Percentiles rank a stretch among this genome's conserved stretches.
Conservation (phyloP, 2,113 vertebrate species). For the Coryphaenoides rupestris region DNA sequence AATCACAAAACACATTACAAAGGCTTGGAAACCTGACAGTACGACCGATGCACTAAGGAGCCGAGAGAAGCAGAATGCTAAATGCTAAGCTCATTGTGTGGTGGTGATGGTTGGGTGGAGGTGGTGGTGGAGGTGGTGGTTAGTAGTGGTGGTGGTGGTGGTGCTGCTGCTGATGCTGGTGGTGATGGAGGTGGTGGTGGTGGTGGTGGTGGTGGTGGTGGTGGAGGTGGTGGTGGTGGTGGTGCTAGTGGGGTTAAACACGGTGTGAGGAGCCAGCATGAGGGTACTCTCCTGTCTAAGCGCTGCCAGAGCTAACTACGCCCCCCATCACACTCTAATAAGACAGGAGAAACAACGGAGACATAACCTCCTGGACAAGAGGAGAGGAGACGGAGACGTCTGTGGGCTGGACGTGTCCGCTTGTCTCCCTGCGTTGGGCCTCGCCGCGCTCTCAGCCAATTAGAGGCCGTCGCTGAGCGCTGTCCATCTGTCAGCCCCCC, state of each 20-base stretch:
- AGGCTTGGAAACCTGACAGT: too few relatives aligned
- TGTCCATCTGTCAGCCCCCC: slow-evolving; percentile 38
- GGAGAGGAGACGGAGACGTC: slow-evolving; percentile 7
- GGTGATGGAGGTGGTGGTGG: too few relatives aligned
- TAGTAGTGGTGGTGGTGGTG: too few relatives aligned
- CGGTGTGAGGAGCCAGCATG: neutral
- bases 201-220: too few relatives aligned
- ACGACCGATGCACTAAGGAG: too few relatives aligned
- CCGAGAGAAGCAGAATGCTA: too few relatives aligned
- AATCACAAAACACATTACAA: too few relatives aligned
- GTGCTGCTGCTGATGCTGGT: too few relatives aligned
- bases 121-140: too few relatives aligned
- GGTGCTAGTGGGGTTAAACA: neutral
- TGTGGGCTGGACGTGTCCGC: slow-evolving; percentile 30
- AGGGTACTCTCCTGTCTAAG: neutral
- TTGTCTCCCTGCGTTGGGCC: slow-evolving; percentile 27
- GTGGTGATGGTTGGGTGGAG: too few relatives aligned
- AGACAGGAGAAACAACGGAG: slow-evolving; percentile 9
- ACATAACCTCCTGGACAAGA: slow-evolving; percentile 24
- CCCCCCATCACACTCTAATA: neutral
- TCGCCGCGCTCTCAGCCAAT: slow-evolving; percentile 50
- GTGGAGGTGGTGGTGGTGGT: too few relatives aligned
- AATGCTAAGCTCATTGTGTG: too few relatives aligned
- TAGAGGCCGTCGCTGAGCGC: slow-evolving; percentile 40
- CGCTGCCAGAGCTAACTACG: neutral